Percentiles rank a stretch among this genome's conserved stretches.
Conservation (phyloP, 2,888 invertebrate genomes). For the Cephus runcator region DNA sequence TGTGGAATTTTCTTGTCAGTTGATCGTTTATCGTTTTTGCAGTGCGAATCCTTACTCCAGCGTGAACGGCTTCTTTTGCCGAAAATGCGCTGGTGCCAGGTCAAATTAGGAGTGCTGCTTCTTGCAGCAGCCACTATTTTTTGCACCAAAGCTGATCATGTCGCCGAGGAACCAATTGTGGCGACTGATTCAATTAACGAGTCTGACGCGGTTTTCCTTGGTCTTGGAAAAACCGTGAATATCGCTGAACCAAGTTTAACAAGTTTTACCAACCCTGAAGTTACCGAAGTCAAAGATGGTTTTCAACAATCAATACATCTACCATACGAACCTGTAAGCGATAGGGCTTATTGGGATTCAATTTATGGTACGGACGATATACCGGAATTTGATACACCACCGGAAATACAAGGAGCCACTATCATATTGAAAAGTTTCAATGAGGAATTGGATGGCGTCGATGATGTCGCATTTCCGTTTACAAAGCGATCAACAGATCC, state of each 20-base stretch:
- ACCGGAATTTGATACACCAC: conserved; percentile 22
- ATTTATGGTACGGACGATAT: conserved; percentile 26
- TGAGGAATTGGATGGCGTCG: not conserved
- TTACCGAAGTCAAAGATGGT: not conserved
- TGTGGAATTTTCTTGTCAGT: not conserved
- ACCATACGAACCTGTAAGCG: conserved; percentile 5
- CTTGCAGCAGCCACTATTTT: not conserved
- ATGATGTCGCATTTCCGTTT: not conserved
- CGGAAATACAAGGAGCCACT: conserved; percentile 16
- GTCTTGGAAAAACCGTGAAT: no score
- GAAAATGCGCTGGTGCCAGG: not conserved
- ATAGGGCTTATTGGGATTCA: conserved; percentile 23
- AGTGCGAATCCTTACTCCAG: not conserved
- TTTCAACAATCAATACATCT: not conserved
- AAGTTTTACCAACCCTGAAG: not conserved
- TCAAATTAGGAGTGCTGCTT: not conserved
- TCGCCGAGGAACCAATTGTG: not conserved
- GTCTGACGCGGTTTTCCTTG: no score
- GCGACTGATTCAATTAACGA: not conserved
- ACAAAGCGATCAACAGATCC: not conserved
- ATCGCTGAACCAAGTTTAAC: not conserved
- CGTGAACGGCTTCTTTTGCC: not conserved
- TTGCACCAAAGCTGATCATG: not conserved
- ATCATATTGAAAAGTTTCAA: not conserved
- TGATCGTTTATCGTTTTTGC: not conserved